phyloP scores from a whole-genome alignment of 2,113 vertebrate species.

The Corapipo altera region DNA sequence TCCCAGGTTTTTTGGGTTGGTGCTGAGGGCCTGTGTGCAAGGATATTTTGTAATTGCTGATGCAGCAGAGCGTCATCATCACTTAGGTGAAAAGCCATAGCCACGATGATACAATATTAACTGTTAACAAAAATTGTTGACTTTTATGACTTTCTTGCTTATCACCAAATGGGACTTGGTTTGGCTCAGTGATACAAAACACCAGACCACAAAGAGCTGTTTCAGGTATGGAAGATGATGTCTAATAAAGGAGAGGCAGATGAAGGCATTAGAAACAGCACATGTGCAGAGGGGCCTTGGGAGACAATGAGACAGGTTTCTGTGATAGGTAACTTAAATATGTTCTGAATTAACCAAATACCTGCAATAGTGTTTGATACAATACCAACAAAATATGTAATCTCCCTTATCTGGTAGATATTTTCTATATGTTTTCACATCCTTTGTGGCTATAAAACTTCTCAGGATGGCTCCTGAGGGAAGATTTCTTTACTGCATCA shows the following conservation, averaged over 20 bases:
- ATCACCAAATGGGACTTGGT: rapidly evolving
- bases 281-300: neutral
- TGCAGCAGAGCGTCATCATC: neutral
- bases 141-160: neutral
- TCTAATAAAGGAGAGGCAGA: neutral
- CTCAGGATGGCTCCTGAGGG: neutral
- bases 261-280: neutral
- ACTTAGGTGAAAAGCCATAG: neutral
- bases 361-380: neutral
- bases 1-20: neutral
- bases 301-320: neutral
- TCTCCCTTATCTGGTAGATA: neutral
- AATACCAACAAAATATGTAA: neutral
- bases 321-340: neutral
- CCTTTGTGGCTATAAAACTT: neutral
- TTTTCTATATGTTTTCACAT: neutral
- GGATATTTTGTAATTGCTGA: neutral
- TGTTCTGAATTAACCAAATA: neutral
- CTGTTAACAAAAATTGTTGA: neutral
- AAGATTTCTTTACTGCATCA: neutral
- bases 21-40: neutral
- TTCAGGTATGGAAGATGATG: neutral
- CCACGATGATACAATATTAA: neutral
- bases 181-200: neutral
- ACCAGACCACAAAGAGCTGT: neutral